phyloP scores from a whole-genome alignment of 2,113 vertebrate species.

The Baryphthengus martii region DNA sequence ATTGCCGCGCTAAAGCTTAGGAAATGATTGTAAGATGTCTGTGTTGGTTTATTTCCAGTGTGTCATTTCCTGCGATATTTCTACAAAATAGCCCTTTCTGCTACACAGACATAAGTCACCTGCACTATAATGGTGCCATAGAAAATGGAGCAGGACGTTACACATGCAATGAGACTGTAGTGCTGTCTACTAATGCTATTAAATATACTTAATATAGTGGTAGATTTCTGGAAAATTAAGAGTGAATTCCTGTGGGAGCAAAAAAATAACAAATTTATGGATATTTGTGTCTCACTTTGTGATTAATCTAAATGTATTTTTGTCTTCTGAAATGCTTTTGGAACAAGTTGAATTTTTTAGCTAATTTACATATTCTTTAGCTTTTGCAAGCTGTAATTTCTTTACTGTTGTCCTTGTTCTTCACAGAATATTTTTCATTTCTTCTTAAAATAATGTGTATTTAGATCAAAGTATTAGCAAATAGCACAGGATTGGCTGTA shows the following conservation, averaged over 20 bases:
- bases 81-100: slow-evolving; percentile 39
- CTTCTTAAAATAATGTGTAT: slow-evolving; percentile 26
- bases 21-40: slow-evolving; percentile 49
- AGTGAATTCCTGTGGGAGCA: background rate
- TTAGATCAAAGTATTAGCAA: slow-evolving; percentile 52
- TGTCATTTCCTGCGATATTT: slow-evolving; percentile 62
- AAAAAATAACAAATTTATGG: background rate
- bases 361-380: background rate
- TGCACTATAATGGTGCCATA: background rate
- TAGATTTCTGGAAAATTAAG: slow-evolving; percentile 11
- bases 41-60: slow-evolving; percentile 48
- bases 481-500: background rate
- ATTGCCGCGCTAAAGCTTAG: background rate
- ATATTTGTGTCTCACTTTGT: slow-evolving; percentile 5
- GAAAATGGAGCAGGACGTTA: background rate
- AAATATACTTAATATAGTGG: slow-evolving; percentile 14
- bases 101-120: slow-evolving; percentile 22
- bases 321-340: slow-evolving; percentile 3
- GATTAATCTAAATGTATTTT: background rate
- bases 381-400: background rate
- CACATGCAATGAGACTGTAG: background rate
- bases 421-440: slow-evolving; percentile 19
- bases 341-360: background rate
- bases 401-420: background rate
- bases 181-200: slow-evolving; percentile 9